Conservation (phyloP, 1,140 invertebrate genomes). For the Pseudomyrmex cubaensis region DNA sequence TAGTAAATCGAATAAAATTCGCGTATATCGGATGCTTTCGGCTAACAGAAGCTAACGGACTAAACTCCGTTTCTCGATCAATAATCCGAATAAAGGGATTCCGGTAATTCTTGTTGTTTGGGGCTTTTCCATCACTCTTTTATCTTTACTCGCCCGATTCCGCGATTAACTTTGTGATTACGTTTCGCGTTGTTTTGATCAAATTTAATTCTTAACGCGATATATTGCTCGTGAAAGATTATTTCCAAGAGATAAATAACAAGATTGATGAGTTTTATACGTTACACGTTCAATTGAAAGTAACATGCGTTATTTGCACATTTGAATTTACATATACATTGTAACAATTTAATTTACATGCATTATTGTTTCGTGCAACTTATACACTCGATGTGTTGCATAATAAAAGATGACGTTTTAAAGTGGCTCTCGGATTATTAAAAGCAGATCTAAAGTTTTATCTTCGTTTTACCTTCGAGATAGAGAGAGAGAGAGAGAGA, state of each 20-base stretch:
- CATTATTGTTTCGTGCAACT: too few species aligned
- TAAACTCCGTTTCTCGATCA: constrained; percentile 14
- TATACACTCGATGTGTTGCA: neutral
- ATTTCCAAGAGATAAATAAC: neutral
- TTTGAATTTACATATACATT: too few species aligned
- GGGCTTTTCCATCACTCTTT: neutral
- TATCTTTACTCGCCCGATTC: constrained; percentile 12
- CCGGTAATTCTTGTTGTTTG: too few species aligned
- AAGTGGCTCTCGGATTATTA: neutral
- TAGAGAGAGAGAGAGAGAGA: too few species aligned
- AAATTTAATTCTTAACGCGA: neutral
- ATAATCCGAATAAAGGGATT: neutral
- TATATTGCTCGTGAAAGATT: constrained; percentile 3
- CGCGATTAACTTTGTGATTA: neutral
- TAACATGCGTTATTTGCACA: too few species aligned
- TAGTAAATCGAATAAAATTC: neutral
- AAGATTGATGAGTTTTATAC: neutral
- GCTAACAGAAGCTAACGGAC: neutral
- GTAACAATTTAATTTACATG: too few species aligned
- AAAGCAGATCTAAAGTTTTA: neutral
- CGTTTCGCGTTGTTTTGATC: neutral
- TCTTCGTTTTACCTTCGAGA: neutral
- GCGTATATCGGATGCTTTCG: neutral
- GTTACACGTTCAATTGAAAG: too few species aligned
- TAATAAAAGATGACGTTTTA: neutral